phyloP scores from a whole-genome alignment of 2,113 vertebrate genomes.

The Caracal caracal region DNA sequence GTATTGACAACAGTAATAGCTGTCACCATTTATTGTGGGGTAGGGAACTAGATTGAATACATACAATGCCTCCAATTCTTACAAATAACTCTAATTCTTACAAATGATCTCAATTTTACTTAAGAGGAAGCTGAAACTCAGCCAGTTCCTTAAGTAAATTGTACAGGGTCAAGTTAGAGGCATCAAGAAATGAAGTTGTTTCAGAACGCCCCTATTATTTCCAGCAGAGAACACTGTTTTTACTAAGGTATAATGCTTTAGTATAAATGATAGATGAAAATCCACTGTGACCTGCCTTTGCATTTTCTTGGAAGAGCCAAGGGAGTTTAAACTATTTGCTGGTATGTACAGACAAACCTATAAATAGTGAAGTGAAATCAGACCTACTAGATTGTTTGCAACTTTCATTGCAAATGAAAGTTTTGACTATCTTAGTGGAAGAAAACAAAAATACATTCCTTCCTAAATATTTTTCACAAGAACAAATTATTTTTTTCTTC shows the following conservation, averaged over 20 bases:
- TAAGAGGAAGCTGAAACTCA: neutral
- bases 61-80: neutral
- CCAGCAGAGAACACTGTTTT: neutral
- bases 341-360: neutral
- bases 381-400: neutral
- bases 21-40: neutral
- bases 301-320: neutral
- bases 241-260: neutral
- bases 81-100: neutral
- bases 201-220: neutral
- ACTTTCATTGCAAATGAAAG: neutral
- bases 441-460: neutral
- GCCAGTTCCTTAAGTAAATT: neutral
- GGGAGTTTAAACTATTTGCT: neutral
- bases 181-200: neutral
- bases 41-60: neutral
- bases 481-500: neutral
- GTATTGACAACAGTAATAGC: neutral
- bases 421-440: neutral
- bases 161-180: neutral
- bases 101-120: neutral
- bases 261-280: neutral
- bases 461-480: slow-evolving; percentile 15
- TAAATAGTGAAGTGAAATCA: neutral
- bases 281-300: neutral